phyloP scores from a whole-genome alignment of 2,797 vertebrate genomes.

The Eleutherodactylus coqui region DNA sequence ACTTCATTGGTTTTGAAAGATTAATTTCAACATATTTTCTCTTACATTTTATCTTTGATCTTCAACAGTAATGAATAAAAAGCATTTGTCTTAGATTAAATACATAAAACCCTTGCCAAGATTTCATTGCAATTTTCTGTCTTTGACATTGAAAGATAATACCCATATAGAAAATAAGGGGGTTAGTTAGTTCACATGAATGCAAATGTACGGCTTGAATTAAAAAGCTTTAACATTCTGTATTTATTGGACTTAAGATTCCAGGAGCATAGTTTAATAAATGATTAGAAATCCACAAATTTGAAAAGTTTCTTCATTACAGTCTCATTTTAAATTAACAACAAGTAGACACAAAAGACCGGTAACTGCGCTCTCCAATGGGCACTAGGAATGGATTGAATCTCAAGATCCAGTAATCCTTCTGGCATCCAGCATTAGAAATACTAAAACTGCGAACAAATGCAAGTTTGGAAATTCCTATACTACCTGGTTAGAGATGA shows the following conservation, averaged over 20 bases:
- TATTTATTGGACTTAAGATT: neutral
- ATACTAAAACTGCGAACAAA: too few relatives aligned
- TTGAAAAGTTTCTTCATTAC: neutral
- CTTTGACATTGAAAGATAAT: constrained; percentile 54
- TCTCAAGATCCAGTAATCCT: too few relatives aligned
- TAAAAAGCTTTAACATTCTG: neutral
- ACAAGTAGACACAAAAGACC: too few relatives aligned
- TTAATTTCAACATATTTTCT: constrained; percentile 40
- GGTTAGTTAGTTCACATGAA: constrained; percentile 25
- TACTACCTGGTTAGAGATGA: too few relatives aligned
- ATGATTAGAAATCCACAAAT: neutral
- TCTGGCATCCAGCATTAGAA: too few relatives aligned
- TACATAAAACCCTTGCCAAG: constrained; percentile 36
- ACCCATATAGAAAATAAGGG: constrained; percentile 20
- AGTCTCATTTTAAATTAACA: neutral
- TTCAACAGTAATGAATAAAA: constrained; percentile 28
- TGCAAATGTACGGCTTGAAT: constrained; percentile 16
- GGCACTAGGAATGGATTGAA: too few relatives aligned
- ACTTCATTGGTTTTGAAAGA: constrained; percentile 30
- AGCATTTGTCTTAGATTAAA: constrained; percentile 40
- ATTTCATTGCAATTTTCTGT: constrained; percentile 31
- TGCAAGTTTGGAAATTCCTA: too few relatives aligned
- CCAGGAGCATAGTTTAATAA: too few relatives aligned
- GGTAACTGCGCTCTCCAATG: too few relatives aligned
- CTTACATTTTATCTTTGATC: constrained; percentile 41